Base-by-base conservation (phyloP, 1,140 invertebrate species). In the Harpegnathos saltator region DNA sequence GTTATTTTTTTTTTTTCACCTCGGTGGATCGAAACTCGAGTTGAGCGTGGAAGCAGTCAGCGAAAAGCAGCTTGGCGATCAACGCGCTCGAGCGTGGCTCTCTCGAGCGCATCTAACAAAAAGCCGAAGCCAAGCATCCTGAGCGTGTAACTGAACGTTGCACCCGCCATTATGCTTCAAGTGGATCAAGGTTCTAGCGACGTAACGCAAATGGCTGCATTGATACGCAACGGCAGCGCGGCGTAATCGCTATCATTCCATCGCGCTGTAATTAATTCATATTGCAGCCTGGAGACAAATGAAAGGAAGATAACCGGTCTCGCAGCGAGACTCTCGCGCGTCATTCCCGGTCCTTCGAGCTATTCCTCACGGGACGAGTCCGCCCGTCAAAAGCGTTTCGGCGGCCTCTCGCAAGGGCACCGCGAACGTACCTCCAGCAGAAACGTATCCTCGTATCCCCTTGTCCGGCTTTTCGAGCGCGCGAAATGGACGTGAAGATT, bases 131-230 rank as follows among this genome's bases (percentile, higher is more conserved):
- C n/a, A 33, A 1, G 11, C 0, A 29, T 17, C 2, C 33, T 19
- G 44, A 15, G 24, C 22, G 9, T 33, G n/a, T 11, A 52, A 33
- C 29, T 11, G 15, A 63, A 15, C 29, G 52, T 26, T 19, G 52
- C 50, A 58, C 44, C 69, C 33, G 22, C 65, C 9, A 80, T 80
- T 71, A 80, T 58, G 19, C 38, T 80, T n/a, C 65, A 80, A 80
- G 75, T 71, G 65, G 75, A 80, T 80, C 75, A 80, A 80, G 75
- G 75, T 58, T 59, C 29, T 80, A 71, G 58, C 44, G 71, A 80
- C 52, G 75, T 29, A 80, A 80, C 65, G n/a, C 59, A 80, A 78
- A 61, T 78, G 58, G 69, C 38, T 4, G 71, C 44, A 26, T 65
- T 65, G 26, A 65, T 77, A 77, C 19, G 74, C 33, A 48, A 48